Evolutionary conservation across 2,888 invertebrate genomes (phyloP).

Genomic region (Lacanobia wlatinum): DNA sequence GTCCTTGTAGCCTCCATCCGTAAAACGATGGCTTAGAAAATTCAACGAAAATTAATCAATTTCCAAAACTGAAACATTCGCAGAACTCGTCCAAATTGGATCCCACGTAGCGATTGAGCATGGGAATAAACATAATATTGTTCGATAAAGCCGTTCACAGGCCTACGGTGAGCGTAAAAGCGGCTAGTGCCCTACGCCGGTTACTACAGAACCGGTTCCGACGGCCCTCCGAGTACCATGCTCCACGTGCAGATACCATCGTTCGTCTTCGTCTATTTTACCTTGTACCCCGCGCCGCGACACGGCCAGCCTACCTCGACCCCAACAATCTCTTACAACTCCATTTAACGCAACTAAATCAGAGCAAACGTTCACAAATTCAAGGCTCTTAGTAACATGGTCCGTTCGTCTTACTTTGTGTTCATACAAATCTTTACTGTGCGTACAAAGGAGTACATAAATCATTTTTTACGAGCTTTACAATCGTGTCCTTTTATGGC

Average conservation of each 20-base stretch:
- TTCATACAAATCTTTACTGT: slow-evolving; percentile 70
- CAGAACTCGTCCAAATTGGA: slow-evolving; percentile 22
- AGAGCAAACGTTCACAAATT: slow-evolving; percentile 50
- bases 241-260: slow-evolving; percentile 85
- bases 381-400: slow-evolving; percentile 64
- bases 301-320: slow-evolving; percentile 62
- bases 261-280: slow-evolving; percentile 88
- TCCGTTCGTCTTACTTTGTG: slow-evolving; percentile 67
- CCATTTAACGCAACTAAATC: slow-evolving; percentile 53
- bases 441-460: slow-evolving; percentile 79
- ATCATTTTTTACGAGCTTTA: slow-evolving; percentile 79
- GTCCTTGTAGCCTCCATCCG: neutral
- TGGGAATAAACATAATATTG: slow-evolving; percentile 61
- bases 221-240: slow-evolving; percentile 73
- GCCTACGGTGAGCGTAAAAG: slow-evolving; percentile 71
- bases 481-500: slow-evolving; percentile 67
- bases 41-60: neutral
- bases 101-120: slow-evolving; percentile 31
- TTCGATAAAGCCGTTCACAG: slow-evolving; percentile 74
- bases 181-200: slow-evolving; percentile 83
- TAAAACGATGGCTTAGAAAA: slow-evolving; percentile 3
- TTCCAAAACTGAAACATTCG: slow-evolving; percentile 10
- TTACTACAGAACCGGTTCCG: slow-evolving; percentile 85
- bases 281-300: slow-evolving; percentile 66
- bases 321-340: slow-evolving; percentile 63